phyloP scores from a whole-genome alignment of 2,797 vertebrate genomes.

The Crocidura indochinensis region DNA sequence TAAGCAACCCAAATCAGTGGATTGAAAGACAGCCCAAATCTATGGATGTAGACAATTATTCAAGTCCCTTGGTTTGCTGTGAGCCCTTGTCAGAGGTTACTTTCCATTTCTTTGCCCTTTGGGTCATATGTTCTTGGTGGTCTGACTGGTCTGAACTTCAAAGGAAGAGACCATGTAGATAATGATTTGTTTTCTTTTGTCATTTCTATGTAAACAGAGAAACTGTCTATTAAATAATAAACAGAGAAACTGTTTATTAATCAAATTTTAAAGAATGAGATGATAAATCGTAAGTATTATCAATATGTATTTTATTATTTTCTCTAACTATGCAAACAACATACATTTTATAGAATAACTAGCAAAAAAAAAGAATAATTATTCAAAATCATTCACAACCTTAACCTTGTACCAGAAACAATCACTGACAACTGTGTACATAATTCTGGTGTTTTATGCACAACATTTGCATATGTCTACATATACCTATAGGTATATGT shows the following conservation, averaged over 20 bases:
- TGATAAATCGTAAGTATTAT: conserved; percentile 56
- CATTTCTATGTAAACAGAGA: not conserved
- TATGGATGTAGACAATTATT: conserved; percentile 27
- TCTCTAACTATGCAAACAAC: not conserved
- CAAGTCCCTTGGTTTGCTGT: not conserved
- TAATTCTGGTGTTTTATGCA: conserved; percentile 4
- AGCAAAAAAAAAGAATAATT: conserved; percentile 31
- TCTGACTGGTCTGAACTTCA: not conserved
- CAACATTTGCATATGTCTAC: conserved; percentile 28
- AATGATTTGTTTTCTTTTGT: not conserved
- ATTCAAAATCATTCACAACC: conserved; percentile 17
- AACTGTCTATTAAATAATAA: conserved; percentile 54
- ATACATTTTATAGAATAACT: conserved; percentile 14
- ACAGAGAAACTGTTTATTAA: conserved; percentile 31
- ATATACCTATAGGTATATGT: not conserved
- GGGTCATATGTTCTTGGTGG: not conserved
- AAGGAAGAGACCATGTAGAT: not conserved
- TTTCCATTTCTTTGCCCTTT: not conserved
- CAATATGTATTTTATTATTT: conserved; percentile 40
- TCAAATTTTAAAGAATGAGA: not conserved
- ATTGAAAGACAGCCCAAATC: not conserved
- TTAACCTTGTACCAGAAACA: conserved; percentile 30
- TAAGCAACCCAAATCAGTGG: conserved; percentile 60
- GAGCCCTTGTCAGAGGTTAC: not conserved
- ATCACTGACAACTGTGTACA: not conserved